Evolutionary conservation across 2,888 invertebrate genomes (phyloP), one percentile per base, ranked within the genome.

Genomic region (Pyrocoelia pectoralis): DNA sequence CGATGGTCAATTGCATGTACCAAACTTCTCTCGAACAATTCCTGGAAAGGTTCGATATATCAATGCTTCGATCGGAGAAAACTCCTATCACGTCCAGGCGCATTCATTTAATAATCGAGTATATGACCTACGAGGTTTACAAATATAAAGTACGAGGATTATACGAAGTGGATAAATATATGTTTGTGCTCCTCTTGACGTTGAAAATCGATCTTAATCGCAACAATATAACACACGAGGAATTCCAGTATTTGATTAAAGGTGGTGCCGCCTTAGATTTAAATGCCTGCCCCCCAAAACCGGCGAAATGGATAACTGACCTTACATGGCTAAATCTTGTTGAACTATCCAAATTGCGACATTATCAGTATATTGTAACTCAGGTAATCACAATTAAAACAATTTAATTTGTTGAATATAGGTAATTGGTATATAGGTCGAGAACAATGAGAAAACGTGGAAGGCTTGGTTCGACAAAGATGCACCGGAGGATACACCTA

Each of bases 21-120:
- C 95, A 95, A 81, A 95, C 94, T 0, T 93, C 95, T 0, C 80
- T 95, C 60, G 89, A 88, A 6, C 94, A 94, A 80, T 95, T 95
- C 78, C 81, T 95, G 50, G 93, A 93, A 75, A 83, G 94, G 19
- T 95, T 95, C 75, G 94, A 95, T 76, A 83, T 90, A 50, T 94
- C 95, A 0, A 89, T 95, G 89, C 84, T 84, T 18, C 84, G 86
- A 77, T 93, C 89, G 0, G 84, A 87, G 6, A 87, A 85, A 66
- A 88, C 87, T 53, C 86, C 87, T 1, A 84, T 89, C 6, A 87
- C 88, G 0, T 76, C 82, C 50, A 77, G 79, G 72, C 85, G 94
- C 63, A 91, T 94, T 41, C 80, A 77, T 4, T 87, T 85, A 67
- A 94, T 95, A 65, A 94, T 94, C 57, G 91, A 94, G 0, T 93